Evolutionary conservation across 2,888 invertebrate species (phyloP), one percentile per base, ranked within the genome.

Genomic region (Eurytoma californica): DNA sequence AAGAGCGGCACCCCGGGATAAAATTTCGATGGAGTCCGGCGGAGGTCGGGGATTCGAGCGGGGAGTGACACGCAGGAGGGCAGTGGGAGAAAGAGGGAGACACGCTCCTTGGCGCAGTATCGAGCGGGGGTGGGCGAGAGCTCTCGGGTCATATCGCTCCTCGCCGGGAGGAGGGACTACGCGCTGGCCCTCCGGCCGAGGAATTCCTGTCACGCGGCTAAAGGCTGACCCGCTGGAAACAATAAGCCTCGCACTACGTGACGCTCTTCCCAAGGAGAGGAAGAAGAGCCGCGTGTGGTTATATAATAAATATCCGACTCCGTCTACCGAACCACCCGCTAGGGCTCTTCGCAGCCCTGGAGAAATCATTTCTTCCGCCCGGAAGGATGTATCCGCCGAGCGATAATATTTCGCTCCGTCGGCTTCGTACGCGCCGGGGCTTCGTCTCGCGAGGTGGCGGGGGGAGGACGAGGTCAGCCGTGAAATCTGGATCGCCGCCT

Each of bases 221-320:
- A 83, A 84, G 83, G 83, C 81, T 81, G 82, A 83, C 83, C 83
- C 77, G 84, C 80, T 84, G 83, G 84, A 87, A 88, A 87, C 86
- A 87, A 87, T 87, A 88, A 87, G 85, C 84, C 84, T 82, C 78
- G 79, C 72, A 72, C 82, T 87, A 88, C 86, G 87, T 87, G 87
- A 86, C 83, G 79, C 80, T 83, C 83, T 72, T 86, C 78, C 77
- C 80, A 83, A 85, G 80, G 82, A 39, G 68, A 84, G 80, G 79
- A 18, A 39, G 58, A 70, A 58, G 51, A 58, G 53, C 39, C 67
- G 60, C 20, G 28, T 76, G 78, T 83, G 84, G 80, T 84, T 84
- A 80, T 84, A 82, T 83, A 84, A 85, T 85, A 86, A 85, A 85
- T 84, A 83, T 80, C 82, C 18, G 55, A 20, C 63, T 55, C 73